A percentile compares a stretch with the other conserved stretches of the same genome.
Evolutionary conservation across 2,113 vertebrate genomes (phyloP).

Genomic region (Pycnonotus jocosus): DNA sequence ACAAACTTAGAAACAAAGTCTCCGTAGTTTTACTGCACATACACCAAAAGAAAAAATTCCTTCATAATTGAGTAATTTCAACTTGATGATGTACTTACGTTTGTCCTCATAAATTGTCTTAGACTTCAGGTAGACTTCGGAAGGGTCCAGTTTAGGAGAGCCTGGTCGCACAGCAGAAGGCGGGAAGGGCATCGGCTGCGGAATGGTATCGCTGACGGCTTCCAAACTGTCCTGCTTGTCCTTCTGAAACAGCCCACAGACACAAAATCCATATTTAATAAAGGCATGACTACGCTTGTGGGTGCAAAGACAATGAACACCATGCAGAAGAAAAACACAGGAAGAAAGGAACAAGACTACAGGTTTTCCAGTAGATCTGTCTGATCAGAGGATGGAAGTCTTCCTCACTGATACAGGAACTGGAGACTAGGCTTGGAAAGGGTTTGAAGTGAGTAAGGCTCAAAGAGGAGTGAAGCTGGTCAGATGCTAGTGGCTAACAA

Average conservation of each 20-base stretch:
- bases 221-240: slow-evolving; percentile 82
- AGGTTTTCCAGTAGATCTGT: neutral
- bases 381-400: neutral
- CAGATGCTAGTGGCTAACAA: neutral
- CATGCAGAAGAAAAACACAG: neutral
- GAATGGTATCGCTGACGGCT: slow-evolving; percentile 73
- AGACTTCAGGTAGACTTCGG: slow-evolving; percentile 94
- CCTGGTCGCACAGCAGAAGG: slow-evolving; percentile 73
- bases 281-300: neutral
- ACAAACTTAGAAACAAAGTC: neutral
- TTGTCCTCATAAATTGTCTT: slow-evolving; percentile 90
- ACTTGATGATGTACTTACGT: slow-evolving; percentile 78
- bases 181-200: slow-evolving; percentile 83
- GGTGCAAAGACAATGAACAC: neutral
- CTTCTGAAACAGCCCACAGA: slow-evolving; percentile 69
- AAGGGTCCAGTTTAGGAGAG: slow-evolving; percentile 91
- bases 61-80: neutral
- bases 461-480: neutral
- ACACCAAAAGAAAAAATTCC: neutral
- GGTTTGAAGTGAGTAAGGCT: neutral
- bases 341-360: neutral
- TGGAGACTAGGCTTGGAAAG: neutral
- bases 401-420: neutral
- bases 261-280: neutral
- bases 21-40: neutral